phyloP scores from a whole-genome alignment of 2,113 vertebrate genomes.

The Crotalus tigris region DNA sequence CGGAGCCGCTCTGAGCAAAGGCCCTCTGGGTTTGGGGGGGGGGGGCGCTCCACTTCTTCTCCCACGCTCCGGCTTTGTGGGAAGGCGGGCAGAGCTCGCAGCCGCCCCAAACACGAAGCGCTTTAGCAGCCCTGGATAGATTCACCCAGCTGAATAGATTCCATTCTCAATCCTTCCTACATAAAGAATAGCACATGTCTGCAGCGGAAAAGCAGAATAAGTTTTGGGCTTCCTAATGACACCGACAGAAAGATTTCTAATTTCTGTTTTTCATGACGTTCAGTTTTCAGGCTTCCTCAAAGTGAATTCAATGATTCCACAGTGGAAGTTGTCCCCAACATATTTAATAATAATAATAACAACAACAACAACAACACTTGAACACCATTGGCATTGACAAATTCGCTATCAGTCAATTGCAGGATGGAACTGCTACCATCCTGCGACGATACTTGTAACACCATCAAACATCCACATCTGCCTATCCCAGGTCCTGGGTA shows the following conservation, averaged over 20 bases:
- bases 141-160: not conserved
- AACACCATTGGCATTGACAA: no score
- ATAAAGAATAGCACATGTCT: not conserved
- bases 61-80: not conserved
- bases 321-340: not conserved
- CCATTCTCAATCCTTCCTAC: not conserved
- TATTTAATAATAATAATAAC: not conserved
- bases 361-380: no score
- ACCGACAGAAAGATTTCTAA: not conserved
- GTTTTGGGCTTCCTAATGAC: not conserved
- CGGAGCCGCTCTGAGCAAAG: not conserved
- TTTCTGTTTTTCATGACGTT: not conserved
- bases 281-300: not conserved
- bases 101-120: not conserved
- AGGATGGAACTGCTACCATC: no score
- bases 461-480: no score
- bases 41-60: not conserved
- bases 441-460: no score
- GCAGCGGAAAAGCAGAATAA: not conserved
- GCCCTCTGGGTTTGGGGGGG: no score
- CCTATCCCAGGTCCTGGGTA: no score
- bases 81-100: not conserved
- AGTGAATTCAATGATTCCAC: not conserved
- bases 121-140: not conserved
- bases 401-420: no score